Base-by-base conservation (phyloP, 2,797 vertebrate genomes). In the Mareca strepera region DNA sequence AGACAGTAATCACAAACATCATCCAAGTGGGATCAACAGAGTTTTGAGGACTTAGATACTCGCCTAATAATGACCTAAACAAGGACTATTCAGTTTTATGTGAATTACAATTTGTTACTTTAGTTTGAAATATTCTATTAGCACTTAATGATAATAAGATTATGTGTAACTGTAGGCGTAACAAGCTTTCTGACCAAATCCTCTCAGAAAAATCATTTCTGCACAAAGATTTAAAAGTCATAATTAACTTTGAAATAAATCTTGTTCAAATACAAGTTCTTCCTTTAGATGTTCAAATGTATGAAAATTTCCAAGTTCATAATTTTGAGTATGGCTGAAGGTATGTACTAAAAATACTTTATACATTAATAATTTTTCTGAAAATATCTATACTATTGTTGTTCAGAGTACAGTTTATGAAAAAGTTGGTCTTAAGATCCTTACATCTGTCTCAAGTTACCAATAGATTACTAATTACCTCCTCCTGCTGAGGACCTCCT, bases 121-220 rank as follows among this genome's bases (percentile, higher is more conserved):
- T 10, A 41, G 7, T 60, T 66, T 84, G 18, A 77, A 91, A 55
- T 69, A 68, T 68, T 90, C 85, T 43, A 37, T 59, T 41, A 79
- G 8, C 6, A 31, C 21, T 48, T 0, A 0, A 29, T 73, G 11
- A 10, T 56, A 39, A n/a, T 2, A 39, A 17, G 18, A 3, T 1
- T 53, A 41, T 20, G 12, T 3, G 1, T 50, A 81, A 58, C 12
- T 21, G 21, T 18, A 76, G 11, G 25, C 33, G 28, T n/a, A 18
- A 64, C 37, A 76, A 81, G 7, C 10, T 86, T 88, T 77, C 46
- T 84, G 29, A 52, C 3, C 3, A 77, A 41, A 13, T 50, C 12
- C 66, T 86, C 17, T 15, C 12, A n/a, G 56, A 48, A 63, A 33
- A 4, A 26, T 17, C 12, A 23, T 12, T 17, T 35, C 74, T 76